phyloP scores from a whole-genome alignment of 2,113 vertebrate genomes.

The Corythornis cristatus region DNA sequence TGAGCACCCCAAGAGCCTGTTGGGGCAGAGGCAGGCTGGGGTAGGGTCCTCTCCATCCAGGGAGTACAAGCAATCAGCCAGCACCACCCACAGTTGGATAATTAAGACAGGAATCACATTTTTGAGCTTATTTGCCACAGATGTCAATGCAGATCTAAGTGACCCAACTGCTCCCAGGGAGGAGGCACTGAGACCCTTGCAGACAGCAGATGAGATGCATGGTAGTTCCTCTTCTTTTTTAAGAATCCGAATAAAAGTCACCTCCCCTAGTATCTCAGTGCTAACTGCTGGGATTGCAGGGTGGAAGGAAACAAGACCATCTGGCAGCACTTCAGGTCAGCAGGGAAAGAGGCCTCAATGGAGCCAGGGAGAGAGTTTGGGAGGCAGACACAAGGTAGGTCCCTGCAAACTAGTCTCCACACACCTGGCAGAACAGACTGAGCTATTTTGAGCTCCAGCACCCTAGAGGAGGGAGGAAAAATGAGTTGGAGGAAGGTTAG shows the following conservation, averaged over 20 bases:
- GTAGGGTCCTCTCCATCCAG: accelerated
- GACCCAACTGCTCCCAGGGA: background rate
- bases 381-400: background rate
- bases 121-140: background rate
- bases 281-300: background rate
- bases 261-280: background rate
- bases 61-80: background rate
- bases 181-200: background rate
- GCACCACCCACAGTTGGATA: background rate
- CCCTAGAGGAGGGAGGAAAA: background rate
- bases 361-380: accelerated
- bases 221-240: accelerated
- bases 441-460: background rate
- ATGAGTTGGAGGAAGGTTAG: background rate
- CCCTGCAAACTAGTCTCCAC: background rate
- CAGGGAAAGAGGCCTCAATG: accelerated
- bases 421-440: background rate
- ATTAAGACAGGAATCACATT: background rate
- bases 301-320: background rate
- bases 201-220: background rate
- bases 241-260: background rate
- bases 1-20: accelerated
- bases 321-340: background rate
- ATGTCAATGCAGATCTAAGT: background rate
- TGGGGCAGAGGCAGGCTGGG: background rate